Evolutionary conservation across 2,113 vertebrate genomes (phyloP), one percentile per base, ranked within the genome.

Genomic region (Balaeniceps rex): DNA sequence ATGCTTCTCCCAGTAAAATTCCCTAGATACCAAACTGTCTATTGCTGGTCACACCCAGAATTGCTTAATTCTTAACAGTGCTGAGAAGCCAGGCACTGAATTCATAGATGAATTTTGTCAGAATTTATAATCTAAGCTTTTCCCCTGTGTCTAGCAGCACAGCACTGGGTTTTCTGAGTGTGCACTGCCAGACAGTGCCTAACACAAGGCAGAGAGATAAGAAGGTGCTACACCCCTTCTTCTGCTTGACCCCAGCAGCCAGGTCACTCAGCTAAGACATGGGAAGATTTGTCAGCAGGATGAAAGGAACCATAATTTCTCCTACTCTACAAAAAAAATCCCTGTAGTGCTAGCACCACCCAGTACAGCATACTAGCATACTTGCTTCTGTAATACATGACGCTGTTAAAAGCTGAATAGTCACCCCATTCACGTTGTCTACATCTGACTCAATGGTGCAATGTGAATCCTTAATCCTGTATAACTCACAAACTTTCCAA

Each of bases 1-100:
- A 91, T 72, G 28, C n/a, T 95, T 94, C 84, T 82, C 87, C 71
- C 77, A 83, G 26, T 68, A 82, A 82, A 89, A 93, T 61, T 93
- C 84, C 87, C 91, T 6, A 4, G 81, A 96, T 33, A 84, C 7
- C 36, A 34, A 84, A 81, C 11, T 24, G 5, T 68, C 81, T 94
- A 33, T 95, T 87, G 54, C 55, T 14, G 28, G 95, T 68, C 91
- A 93, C 96, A 93, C 95, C 96, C 96, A 79, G 46, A 91, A 84
- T 96, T 96, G 96, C 94, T 72, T 84, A 93, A 96, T 91, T 93
- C 78, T 79, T 82, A 52, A 94, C 26, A 60, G 36, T 36, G 22
- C 19, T 86, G 68, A 81, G 68, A 88, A 86, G 38, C 7, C 44
- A 94, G 68, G 52, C 91, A 51, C 38, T 66, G 77, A 91, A 96